phyloP scores from a whole-genome alignment of 2,797 vertebrate species.

The Ataeniobius toweri region DNA sequence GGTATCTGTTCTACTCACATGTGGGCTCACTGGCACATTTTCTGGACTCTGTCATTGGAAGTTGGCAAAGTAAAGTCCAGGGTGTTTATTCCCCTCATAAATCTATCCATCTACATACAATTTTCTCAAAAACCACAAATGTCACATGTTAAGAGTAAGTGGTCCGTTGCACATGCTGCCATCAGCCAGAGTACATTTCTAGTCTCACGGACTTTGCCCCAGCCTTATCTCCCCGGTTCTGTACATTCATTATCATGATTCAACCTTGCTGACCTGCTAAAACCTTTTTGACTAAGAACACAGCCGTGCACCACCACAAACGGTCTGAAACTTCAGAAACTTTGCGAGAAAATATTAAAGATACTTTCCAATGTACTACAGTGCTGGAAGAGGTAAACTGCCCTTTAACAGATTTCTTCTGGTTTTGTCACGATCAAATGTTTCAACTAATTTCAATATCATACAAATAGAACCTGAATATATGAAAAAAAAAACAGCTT shows the following conservation, averaged over 20 bases:
- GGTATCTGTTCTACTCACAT: not conserved
- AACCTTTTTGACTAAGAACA: constrained; percentile 4
- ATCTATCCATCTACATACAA: not conserved
- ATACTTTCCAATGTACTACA: not conserved
- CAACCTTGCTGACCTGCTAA: constrained; percentile 33
- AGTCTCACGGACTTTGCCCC: constrained; percentile 56
- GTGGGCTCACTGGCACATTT: not conserved
- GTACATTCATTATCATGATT: constrained; percentile 55
- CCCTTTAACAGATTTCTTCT: not conserved
- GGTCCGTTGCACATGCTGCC: not conserved
- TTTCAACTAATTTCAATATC: not conserved
- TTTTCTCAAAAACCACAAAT: not conserved
- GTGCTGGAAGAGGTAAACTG: not conserved
- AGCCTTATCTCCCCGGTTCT: constrained; percentile 50
- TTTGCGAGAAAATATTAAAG: not conserved
- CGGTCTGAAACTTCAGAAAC: not conserved
- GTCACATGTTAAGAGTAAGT: constrained; percentile 15
- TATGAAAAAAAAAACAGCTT: not conserved
- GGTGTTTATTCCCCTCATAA: not conserved
- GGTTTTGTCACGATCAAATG: not conserved
- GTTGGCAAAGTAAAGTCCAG: not conserved
- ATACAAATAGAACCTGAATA: not conserved
- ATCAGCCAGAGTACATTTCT: constrained; percentile 6
- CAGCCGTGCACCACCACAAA: not conserved
- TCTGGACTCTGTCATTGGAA: constrained; percentile 5